Percentiles rank a stretch among this genome's conserved stretches.
These are phyloP conservation scores for Rhadinocentrus ornatus DNA, from an alignment of 2,797 vertebrate species.

Conservation along the genomic window DNA sequence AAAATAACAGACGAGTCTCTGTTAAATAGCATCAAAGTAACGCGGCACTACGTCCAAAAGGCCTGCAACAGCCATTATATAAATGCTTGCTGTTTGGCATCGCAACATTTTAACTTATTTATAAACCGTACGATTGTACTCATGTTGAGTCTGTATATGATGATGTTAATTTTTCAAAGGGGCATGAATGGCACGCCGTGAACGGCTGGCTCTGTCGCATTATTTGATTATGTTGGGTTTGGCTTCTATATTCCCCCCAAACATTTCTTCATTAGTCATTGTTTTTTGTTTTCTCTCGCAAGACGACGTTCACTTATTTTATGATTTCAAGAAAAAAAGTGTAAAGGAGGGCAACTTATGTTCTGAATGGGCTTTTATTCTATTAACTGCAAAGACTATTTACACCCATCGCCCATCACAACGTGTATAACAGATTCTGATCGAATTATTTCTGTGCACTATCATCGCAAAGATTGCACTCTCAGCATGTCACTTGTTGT, in stretches of 20 bases:
- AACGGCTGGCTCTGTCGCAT: slow-evolving; percentile 9
- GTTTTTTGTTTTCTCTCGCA: slow-evolving; percentile 13
- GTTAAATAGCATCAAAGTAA: slow-evolving; percentile 31
- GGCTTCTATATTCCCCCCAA: slow-evolving; percentile 26
- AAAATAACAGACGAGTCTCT: slow-evolving; percentile 12
- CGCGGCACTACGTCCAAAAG: not conserved
- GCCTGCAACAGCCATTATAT: slow-evolving; percentile 4
- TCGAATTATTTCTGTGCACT: slow-evolving; percentile 60
- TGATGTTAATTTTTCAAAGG: slow-evolving; percentile 30
- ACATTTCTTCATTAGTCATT: slow-evolving; percentile 35
- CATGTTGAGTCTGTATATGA: slow-evolving; percentile 32
- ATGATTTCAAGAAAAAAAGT: slow-evolving; percentile 9
- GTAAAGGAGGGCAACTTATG: slow-evolving; percentile 10
- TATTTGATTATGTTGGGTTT: slow-evolving; percentile 29
- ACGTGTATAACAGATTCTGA: slow-evolving; percentile 58
- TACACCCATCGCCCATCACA: slow-evolving; percentile 52
- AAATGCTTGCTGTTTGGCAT: slow-evolving; percentile 10
- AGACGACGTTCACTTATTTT: slow-evolving; percentile 24
- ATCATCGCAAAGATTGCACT: slow-evolving; percentile 60
- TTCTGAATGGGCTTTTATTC: slow-evolving; percentile 58
- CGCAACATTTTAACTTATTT: slow-evolving; percentile 21
- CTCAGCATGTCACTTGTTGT: slow-evolving; percentile 75
- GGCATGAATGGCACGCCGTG: slow-evolving; percentile 18
- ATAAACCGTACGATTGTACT: slow-evolving; percentile 15
- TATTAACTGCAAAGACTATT: slow-evolving; percentile 62